Evolutionary conservation across 2,797 vertebrate species (phyloP), one percentile per base, ranked within the genome.

Genomic region (Stomatorhinus walkeri): DNA sequence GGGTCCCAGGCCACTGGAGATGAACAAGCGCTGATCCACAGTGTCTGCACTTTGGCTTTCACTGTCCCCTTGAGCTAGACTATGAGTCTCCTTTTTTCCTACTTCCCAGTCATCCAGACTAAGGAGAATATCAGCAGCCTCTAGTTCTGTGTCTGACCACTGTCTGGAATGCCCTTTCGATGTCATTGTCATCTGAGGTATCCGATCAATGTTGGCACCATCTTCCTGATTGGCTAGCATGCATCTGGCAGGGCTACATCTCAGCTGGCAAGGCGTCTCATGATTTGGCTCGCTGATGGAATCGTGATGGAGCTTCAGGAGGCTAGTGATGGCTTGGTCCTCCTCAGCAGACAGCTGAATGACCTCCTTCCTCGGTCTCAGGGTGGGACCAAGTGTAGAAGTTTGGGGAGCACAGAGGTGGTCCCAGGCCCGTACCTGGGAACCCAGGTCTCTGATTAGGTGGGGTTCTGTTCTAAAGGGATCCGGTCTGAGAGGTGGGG

Each of bases 331-430:
- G 2, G 92, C 93, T 92, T 94, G 92, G 87, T 95, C 94, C 90
- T 95, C 95, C 28, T 94, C 93, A 87, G 88, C 85, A 28, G 91
- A 93, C 0, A 96, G 91, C 91, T 95, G 91, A 89, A 95, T 6
- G 32, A 95, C 43, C 0, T 88, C 40, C 28, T 2, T 87, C 48
- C 56, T 61, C 28, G 54, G 36, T 36, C 61, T 88, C 28, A 43
- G 14, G 24, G 72, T 56, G 19, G 56, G n/a, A 56, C 32, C 4
- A 3, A 40, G 1, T 40, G 85, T 28, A 24, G 56, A 59, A 56
- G 4, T 51, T 36, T 46, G 40, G 19, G 40, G 12, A 49, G 14
- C 9, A 24, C 46, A 28, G 36, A 28, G 28, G 24, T 40, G 84
- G n/a, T 87, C 85, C 87, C 87, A 84, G 32, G 36, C 90, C 90